These are phyloP conservation scores for Zaprionus tsacasi DNA, from an alignment of 1,140 invertebrate species.

Conservation along the genomic window DNA sequence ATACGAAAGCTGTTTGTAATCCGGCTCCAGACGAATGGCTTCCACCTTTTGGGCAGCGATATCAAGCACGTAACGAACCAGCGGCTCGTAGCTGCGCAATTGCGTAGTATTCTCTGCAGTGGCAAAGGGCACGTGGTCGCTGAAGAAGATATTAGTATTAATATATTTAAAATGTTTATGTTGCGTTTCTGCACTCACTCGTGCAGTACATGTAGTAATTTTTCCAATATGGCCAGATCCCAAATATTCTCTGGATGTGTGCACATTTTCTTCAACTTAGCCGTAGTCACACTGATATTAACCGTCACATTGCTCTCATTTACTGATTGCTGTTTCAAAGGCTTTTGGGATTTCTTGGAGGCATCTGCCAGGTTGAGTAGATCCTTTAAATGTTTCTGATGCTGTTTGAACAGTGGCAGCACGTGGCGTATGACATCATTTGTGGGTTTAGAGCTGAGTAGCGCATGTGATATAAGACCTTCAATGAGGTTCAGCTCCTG, in stretches of 20 bases:
- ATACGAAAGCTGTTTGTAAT: conserved; percentile 75
- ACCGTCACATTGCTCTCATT: conserved; percentile 32
- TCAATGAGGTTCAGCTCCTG: conserved; percentile 79
- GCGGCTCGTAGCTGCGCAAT: conserved; percentile 56
- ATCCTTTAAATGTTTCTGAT: conserved; percentile 56
- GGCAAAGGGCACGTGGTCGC: conserved; percentile 76
- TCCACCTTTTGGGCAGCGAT: conserved; percentile 56
- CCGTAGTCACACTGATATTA: conserved; percentile 68
- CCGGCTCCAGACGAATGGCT: conserved; percentile 66
- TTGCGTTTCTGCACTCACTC: conserved; percentile 53
- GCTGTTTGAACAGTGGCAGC: conserved; percentile 69
- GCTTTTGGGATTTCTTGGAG: conserved; percentile 65
- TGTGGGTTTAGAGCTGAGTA: conserved; percentile 60
- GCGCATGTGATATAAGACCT: conserved; percentile 65
- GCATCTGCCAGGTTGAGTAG: conserved; percentile 44
- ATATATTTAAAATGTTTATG: not conserved
- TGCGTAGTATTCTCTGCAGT: conserved; percentile 45
- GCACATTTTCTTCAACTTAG: conserved; percentile 60
- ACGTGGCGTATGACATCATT: conserved; percentile 64
- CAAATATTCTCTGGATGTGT: conserved; percentile 74
- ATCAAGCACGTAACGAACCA: conserved; percentile 72
- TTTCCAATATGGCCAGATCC: conserved; percentile 70
- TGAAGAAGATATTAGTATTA: conserved; percentile 18
- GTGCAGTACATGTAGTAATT: conserved; percentile 62
- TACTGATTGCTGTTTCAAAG: conserved; percentile 35